These are phyloP conservation scores for Plusia festucae DNA, from an alignment of 2,888 invertebrate genomes.

Conservation along the genomic window DNA sequence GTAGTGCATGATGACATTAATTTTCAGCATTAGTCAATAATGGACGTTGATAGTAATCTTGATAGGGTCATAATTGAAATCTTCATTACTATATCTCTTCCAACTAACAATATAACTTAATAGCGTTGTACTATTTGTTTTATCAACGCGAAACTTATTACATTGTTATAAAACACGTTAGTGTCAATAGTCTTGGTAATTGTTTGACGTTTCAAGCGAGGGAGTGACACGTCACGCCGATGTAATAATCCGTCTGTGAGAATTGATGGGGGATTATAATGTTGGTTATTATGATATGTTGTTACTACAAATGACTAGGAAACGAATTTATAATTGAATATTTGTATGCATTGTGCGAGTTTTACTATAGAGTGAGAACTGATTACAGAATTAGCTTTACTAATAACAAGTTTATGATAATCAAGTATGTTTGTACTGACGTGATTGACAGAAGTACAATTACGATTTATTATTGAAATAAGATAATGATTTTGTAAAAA, in stretches of 20 bases:
- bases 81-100: too few relatives aligned
- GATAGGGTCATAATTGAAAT: background rate
- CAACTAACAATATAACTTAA: background rate
- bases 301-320: conserved; percentile 31
- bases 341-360: conserved; percentile 19
- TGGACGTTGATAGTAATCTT: background rate
- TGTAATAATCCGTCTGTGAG: conserved; percentile 36
- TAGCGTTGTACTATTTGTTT: conserved; percentile 7
- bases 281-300: conserved; percentile 45
- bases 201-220: conserved; percentile 45
- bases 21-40: background rate
- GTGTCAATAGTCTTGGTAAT: conserved; percentile 43
- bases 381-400: background rate
- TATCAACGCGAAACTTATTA: conserved; percentile 17
- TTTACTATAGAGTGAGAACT: background rate
- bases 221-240: conserved; percentile 44
- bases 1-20: too few relatives aligned
- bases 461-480: background rate
- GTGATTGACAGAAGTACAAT: background rate
- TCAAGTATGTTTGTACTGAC: background rate
- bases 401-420: background rate
- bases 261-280: conserved; percentile 36
- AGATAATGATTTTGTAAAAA: conserved; percentile 7
- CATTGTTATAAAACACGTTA: conserved; percentile 29
- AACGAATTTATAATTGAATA: conserved; percentile 36